Evolutionary conservation across 2,888 invertebrate genomes (phyloP), one percentile per base, ranked within the genome.

Genomic region (Clivina fossor): DNA sequence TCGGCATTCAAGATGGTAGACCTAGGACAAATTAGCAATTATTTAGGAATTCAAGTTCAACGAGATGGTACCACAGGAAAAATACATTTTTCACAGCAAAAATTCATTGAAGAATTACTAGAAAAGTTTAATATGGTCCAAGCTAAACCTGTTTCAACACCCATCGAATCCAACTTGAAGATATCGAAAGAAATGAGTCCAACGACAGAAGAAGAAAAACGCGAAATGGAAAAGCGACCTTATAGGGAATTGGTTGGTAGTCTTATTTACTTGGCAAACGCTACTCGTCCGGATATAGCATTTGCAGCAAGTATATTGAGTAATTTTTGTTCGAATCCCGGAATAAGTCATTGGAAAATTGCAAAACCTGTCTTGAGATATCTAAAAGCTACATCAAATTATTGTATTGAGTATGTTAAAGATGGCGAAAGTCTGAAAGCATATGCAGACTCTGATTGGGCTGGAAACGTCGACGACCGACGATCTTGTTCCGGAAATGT

Each of bases 221-320:
- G 11, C 4, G 30, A 30, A 7, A 33, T 47, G 47, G 20, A 20
- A 1, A 48, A 24, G 9, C 35, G 35, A 22, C 62, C 63, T 2
- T 62, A 62, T 41, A 56, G 60, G 33, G 61, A 63, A 51, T 37
- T 63, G 16, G 11, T 62, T 0, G 63, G 63, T 0, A 51, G 58
- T 1, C 26, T 64, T 9, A 62, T 64, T 22, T 62, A 63, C 24
- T 43, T 65, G 24, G 51, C 62, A 1, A 60, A 59, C 11, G 56
- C 56, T 0, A 62, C 59, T 3, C 49, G 58, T 1, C 62, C 61
- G 0, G 62, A 63, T 26, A 59, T 63, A 30, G 57, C 60, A 1
- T 59, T 58, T 22, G 61, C 62, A 0, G 60, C 58, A 1, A 60
- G 38, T 11, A 44, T 32, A 4, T 41, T 63, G 11, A 62, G 61